Percentiles rank a stretch among this genome's conserved stretches.
These are phyloP conservation scores for Botia kubotai DNA, from an alignment of 2,797 vertebrate genomes.

Conservation along the genomic window DNA sequence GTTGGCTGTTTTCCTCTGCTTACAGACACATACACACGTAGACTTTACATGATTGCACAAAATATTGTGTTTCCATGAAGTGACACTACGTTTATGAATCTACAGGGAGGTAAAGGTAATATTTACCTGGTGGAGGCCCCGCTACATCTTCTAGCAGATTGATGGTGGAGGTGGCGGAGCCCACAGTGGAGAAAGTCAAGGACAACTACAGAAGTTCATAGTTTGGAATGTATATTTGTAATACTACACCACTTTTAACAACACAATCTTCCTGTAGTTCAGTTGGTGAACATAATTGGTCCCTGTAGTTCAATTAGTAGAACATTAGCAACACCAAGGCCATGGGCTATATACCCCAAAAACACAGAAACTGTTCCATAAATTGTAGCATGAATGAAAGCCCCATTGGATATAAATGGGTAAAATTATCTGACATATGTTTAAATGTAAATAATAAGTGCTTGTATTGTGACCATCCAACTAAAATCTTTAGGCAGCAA, in stretches of 20 bases:
- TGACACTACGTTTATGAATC: background rate
- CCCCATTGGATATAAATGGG: too few species aligned
- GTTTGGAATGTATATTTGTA: too few species aligned
- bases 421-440: too few species aligned
- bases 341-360: too few species aligned
- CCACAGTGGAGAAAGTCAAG: constrained; percentile 71
- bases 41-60: constrained; percentile 1
- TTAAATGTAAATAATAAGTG: too few species aligned
- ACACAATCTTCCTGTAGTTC: too few species aligned
- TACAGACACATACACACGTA: constrained; percentile 26
- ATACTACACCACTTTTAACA: too few species aligned
- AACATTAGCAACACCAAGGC: constrained; percentile 50
- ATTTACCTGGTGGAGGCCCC: constrained; percentile 81
- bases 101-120: background rate
- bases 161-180: constrained; percentile 81
- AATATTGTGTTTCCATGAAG: background rate
- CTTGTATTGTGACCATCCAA: background rate
- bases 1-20: constrained; percentile 80
- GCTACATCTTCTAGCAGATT: constrained; percentile 85
- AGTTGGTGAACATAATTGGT: constrained; percentile 55
- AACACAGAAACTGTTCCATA: too few species aligned
- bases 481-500: too few species aligned
- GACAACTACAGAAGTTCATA: constrained; percentile 49
- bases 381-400: too few species aligned
- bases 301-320: constrained; percentile 44